Evolutionary conservation across 2,797 vertebrate species (phyloP).

Genomic region (Enteromius anoplus): DNA sequence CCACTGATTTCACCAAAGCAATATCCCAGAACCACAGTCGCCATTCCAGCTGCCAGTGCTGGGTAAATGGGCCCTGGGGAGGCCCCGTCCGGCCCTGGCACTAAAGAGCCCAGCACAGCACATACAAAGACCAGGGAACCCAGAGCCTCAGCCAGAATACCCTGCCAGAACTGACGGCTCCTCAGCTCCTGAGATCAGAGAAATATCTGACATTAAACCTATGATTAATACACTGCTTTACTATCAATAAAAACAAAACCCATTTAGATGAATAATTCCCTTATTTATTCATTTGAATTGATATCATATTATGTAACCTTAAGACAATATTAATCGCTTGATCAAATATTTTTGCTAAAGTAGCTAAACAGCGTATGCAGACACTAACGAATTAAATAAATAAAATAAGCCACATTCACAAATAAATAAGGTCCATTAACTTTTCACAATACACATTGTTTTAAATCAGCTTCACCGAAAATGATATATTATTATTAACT

Average conservation of each 20-base stretch:
- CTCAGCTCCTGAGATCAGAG: constrained; percentile 73
- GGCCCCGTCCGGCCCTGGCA: constrained; percentile 67
- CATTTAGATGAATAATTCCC: not conserved
- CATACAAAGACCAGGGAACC: constrained; percentile 83
- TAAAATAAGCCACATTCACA: not conserved
- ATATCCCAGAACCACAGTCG: constrained; percentile 73
- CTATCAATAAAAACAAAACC: not conserved
- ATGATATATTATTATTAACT: not conserved
- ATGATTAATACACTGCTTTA: not conserved
- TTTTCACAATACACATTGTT: not conserved
- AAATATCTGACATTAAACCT: not conserved
- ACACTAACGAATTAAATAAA: not conserved
- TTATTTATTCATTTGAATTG: not conserved
- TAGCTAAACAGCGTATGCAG: not conserved
- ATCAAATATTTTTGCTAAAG: not conserved
- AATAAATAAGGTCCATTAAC: not conserved
- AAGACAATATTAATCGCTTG: not conserved
- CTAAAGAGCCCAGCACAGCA: constrained; percentile 79
- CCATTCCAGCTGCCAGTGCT: constrained; percentile 79
- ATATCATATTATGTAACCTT: not conserved
- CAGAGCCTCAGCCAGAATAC: constrained; percentile 75
- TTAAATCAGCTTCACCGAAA: not conserved
- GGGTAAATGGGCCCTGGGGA: constrained; percentile 76
- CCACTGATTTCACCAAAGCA: constrained; percentile 83
- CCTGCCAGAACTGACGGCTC: constrained; percentile 79